phyloP scores from a whole-genome alignment of 2,888 invertebrate genomes.

The Tricholauxania praeusta region DNA sequence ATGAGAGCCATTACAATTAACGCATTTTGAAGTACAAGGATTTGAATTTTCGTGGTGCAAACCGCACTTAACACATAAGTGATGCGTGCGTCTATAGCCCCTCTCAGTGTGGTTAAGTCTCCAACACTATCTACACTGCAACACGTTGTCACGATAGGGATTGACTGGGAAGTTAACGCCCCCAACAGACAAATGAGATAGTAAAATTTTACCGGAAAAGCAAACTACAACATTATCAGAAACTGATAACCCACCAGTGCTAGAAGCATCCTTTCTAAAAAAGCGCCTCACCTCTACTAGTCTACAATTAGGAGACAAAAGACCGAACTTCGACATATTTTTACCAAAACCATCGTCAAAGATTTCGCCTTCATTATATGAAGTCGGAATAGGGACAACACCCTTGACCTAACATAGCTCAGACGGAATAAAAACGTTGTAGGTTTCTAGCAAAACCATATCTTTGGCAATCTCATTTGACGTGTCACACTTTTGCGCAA shows the following conservation, averaged over 20 bases:
- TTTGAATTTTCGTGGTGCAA: too few relatives aligned
- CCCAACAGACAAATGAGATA: slow-evolving; percentile 9
- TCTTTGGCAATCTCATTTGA: slow-evolving; percentile 11
- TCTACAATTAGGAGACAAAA: neutral
- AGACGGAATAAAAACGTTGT: too few relatives aligned
- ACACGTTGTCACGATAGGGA: slow-evolving; percentile 5
- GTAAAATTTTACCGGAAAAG: slow-evolving; percentile 4
- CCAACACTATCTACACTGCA: slow-evolving; percentile 26
- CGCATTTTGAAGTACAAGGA: too few relatives aligned
- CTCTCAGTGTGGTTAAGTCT: slow-evolving; percentile 5
- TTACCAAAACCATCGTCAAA: neutral
- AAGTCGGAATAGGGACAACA: neutral
- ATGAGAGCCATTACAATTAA: too few relatives aligned
- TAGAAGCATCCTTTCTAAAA: neutral
- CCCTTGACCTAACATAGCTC: slow-evolving; percentile 9
- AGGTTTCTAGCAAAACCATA: neutral
- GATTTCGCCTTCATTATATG: neutral
- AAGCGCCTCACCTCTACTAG: neutral
- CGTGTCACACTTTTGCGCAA: neutral
- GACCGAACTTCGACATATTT: neutral
- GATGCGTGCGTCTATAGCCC: neutral
- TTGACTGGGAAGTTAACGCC: slow-evolving; percentile 22
- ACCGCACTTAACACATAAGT: too few relatives aligned
- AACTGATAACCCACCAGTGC: neutral
- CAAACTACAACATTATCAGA: slow-evolving; percentile 2